These are phyloP conservation scores for Chascanopsetta lugubris DNA, from an alignment of 2,113 vertebrate genomes.

Conservation along the genomic window DNA sequence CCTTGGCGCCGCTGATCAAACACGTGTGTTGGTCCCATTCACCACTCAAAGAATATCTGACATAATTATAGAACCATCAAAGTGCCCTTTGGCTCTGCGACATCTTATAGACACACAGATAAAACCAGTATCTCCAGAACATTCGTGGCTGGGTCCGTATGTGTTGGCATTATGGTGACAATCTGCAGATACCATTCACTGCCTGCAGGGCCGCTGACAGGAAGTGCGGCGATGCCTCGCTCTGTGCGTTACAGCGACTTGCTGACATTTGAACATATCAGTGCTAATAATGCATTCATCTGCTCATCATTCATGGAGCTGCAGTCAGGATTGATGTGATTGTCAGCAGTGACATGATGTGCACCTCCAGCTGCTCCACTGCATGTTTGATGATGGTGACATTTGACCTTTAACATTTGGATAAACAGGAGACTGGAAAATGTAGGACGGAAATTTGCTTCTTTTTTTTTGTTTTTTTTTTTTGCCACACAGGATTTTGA, in stretches of 20 bases:
- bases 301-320: conserved; percentile 60
- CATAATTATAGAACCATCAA: neutral
- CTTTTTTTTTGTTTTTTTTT: too few relatives aligned
- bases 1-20: neutral
- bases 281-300: conserved; percentile 66
- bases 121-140: neutral
- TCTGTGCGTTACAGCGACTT: conserved; percentile 34
- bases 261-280: conserved; percentile 73
- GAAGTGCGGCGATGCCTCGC: conserved; percentile 34
- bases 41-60: neutral
- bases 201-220: conserved; percentile 53
- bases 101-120: conserved; percentile 3
- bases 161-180: conserved; percentile 30
- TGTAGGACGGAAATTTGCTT: neutral
- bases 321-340: conserved; percentile 48
- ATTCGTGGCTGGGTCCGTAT: conserved; percentile 8
- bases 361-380: conserved; percentile 29
- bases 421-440: conserved; percentile 25
- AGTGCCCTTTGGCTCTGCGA: neutral
- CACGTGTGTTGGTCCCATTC: too few relatives aligned
- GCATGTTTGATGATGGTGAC: conserved; percentile 33
- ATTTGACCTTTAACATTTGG: conserved; percentile 50
- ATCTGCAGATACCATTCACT: conserved; percentile 52
- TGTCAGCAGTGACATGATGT: conserved; percentile 34
- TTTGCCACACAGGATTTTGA: neutral